Percentiles rank a stretch among this genome's conserved stretches.
Conservation (phyloP, 1,140 invertebrate species). For the Orchesella cincta region DNA sequence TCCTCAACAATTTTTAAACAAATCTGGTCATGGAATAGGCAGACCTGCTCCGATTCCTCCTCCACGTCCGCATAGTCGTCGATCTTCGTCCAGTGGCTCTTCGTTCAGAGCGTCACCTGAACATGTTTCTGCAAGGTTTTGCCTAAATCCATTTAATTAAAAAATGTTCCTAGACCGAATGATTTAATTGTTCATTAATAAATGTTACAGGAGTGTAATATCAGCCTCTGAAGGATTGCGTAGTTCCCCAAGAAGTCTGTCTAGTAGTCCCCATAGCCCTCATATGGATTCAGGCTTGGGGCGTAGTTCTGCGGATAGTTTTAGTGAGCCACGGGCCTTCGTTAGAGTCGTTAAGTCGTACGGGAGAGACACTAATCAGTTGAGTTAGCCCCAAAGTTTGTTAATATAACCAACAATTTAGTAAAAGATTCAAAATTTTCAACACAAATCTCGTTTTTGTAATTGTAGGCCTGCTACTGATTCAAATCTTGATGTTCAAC, state of each 20-base stretch:
- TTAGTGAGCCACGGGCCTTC: constrained; percentile 47
- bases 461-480: constrained; percentile 18
- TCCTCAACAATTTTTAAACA: constrained; percentile 23
- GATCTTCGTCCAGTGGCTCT: constrained; percentile 46
- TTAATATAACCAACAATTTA: not conserved
- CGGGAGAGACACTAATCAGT: no score
- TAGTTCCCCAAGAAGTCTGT: constrained; percentile 45
- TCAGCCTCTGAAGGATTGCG: constrained; percentile 22
- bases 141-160: not conserved
- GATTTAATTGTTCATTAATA: not conserved
- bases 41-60: constrained; percentile 44
- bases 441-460: no score
- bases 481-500: constrained; percentile 43
- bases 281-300: constrained; percentile 48
- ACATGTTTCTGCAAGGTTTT: constrained; percentile 30
- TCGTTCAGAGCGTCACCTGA: constrained; percentile 46
- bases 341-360: constrained; percentile 50
- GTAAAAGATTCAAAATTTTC: not conserved
- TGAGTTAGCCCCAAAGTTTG: no score
- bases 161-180: not conserved
- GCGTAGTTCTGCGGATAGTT: constrained; percentile 48
- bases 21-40: constrained; percentile 2
- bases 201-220: not conserved
- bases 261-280: constrained; percentile 49
- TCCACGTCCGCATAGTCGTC: constrained; percentile 46